A percentile compares a stretch with the other conserved stretches of the same genome.
Conservation (phyloP, 2,113 vertebrate species). For the Dasypus novemcinctus region DNA sequence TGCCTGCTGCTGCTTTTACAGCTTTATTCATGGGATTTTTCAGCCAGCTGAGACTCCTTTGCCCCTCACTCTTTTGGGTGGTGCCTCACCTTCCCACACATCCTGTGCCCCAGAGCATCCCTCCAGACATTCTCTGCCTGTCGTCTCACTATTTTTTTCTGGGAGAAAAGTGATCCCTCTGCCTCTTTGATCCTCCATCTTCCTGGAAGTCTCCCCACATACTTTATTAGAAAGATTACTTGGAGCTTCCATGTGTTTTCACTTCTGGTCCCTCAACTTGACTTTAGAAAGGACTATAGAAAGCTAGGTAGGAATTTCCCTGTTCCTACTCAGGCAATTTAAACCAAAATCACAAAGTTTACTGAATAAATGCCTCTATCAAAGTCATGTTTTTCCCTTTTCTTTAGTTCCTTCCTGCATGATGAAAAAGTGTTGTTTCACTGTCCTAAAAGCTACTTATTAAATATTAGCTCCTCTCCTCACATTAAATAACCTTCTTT, state of each 20-base stretch:
- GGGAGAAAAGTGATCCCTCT: too few species aligned
- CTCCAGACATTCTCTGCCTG: too few species aligned
- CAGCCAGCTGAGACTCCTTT: too few species aligned
- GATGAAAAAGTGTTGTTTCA: not conserved
- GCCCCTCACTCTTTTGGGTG: too few species aligned
- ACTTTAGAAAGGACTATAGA: not conserved
- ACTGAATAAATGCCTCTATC: not conserved
- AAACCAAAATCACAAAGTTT: not conserved
- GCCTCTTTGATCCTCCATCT: too few species aligned
- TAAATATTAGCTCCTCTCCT: not conserved
- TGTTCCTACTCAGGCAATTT: not conserved
- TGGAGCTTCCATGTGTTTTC: conserved; percentile 3
- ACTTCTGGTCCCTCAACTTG: not conserved
- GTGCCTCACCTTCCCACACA: too few species aligned
- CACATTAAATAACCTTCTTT: not conserved
- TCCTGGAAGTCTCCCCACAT: not conserved
- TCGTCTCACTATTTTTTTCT: too few species aligned
- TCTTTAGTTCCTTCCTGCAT: not conserved
- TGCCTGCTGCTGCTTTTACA: too few species aligned
- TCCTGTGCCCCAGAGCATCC: too few species aligned
- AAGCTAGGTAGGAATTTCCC: not conserved
- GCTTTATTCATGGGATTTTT: too few species aligned
- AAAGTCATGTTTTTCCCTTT: not conserved
- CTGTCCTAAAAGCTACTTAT: not conserved
- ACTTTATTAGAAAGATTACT: conserved; percentile 27